phyloP scores from a whole-genome alignment of 23 tunicate genomes.

The Diplosoma virens region DNA sequence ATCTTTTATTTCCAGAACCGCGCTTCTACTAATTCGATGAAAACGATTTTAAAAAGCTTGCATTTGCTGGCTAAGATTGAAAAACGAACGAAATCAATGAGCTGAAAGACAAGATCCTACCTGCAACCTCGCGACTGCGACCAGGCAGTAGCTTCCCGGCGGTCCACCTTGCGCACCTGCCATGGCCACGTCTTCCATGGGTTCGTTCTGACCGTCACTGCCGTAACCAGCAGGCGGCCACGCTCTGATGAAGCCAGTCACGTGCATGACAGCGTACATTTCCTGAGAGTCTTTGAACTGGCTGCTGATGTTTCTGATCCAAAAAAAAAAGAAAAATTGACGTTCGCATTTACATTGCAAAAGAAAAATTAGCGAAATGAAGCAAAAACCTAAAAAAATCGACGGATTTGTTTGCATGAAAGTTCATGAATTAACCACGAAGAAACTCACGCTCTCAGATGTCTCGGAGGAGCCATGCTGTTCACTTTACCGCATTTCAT shows the following conservation, averaged over 20 bases:
- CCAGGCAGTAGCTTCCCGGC: constrained; percentile 70
- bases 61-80: too few relatives aligned
- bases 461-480: constrained; percentile 51
- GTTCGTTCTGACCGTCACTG: constrained; percentile 43
- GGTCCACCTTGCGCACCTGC: constrained; percentile 22
- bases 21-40: too few relatives aligned
- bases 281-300: constrained; percentile 59
- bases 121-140: constrained; percentile 89
- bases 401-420: neutral
- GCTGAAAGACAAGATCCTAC: too few relatives aligned
- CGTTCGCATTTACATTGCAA: neutral
- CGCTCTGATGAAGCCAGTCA: constrained; percentile 87
- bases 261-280: constrained; percentile 80
- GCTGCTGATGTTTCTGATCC: neutral
- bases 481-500: constrained; percentile 86
- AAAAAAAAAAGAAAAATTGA: neutral
- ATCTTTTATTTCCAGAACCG: too few relatives aligned
- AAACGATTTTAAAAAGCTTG: too few relatives aligned
- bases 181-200: constrained; percentile 58
- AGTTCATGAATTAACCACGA: neutral
- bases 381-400: neutral
- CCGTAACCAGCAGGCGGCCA: constrained; percentile 98
- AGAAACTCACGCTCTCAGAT: constrained; percentile 50
- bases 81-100: too few relatives aligned
- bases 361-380: neutral